A percentile compares a stretch with the other conserved stretches of the same genome.
phyloP scores from a whole-genome alignment of 2,888 invertebrate species.

The Ectemnius lituratus region DNA sequence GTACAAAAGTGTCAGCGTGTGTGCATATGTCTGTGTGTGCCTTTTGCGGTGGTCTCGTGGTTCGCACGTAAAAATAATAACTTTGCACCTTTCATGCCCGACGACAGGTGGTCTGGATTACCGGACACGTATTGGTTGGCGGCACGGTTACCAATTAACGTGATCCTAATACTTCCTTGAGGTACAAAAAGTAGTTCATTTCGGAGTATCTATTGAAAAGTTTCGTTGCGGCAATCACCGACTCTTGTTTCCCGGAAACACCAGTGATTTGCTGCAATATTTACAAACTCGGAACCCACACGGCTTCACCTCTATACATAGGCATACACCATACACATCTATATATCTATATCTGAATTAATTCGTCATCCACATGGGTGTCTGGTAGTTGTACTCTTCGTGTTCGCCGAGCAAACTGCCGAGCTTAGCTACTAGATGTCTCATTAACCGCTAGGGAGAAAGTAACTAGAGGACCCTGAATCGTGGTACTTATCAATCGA shows the following conservation, averaged over 20 bases:
- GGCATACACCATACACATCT: conserved; percentile 25
- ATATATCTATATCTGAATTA: conserved; percentile 46
- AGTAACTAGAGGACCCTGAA: conserved; percentile 67
- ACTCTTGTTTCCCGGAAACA: too few species aligned
- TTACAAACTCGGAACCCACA: conserved; percentile 27
- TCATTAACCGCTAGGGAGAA: conserved; percentile 45
- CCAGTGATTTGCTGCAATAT: conserved; percentile 2
- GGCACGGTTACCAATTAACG: background rate
- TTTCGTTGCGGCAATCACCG: background rate
- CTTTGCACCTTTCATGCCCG: conserved; percentile 20
- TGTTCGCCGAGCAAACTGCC: conserved; percentile 53
- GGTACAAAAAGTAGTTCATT: conserved; percentile 1
- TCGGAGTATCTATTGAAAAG: background rate
- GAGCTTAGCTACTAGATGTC: conserved; percentile 37
- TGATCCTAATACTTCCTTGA: conserved; percentile 3
- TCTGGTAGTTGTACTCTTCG: conserved; percentile 58
- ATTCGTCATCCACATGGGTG: conserved; percentile 54
- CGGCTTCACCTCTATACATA: conserved; percentile 38
- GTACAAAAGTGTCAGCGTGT: too few species aligned
- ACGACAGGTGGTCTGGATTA: conserved; percentile 21
- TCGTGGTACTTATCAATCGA: conserved; percentile 61
- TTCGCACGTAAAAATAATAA: conserved; percentile 40
- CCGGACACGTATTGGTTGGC: background rate
- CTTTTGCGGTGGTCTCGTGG: conserved; percentile 24
- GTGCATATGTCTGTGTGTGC: conserved; percentile 18